A percentile compares a stretch with the other conserved stretches of the same genome.
Conservation (phyloP, 1,140 invertebrate species). For the Bombus vancouverensis region DNA sequence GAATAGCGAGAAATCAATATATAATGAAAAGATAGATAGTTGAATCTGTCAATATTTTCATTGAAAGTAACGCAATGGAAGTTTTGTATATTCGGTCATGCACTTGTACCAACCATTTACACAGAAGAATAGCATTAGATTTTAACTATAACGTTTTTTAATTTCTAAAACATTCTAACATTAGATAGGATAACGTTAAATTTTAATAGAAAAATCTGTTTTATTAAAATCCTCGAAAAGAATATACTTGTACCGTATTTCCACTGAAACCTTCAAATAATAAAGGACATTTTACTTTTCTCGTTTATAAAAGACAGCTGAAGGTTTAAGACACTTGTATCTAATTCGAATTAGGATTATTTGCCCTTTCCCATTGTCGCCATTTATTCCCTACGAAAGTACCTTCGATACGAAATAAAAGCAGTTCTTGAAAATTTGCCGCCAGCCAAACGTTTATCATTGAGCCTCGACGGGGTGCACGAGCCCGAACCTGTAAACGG, state of each 20-base stretch:
- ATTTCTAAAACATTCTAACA: too few species aligned
- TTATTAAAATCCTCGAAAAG: not conserved
- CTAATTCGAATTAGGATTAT: not conserved
- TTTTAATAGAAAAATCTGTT: not conserved
- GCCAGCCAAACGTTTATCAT: not conserved
- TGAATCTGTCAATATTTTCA: not conserved
- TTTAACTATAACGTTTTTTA: too few species aligned
- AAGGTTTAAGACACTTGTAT: not conserved
- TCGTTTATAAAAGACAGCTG: not conserved
- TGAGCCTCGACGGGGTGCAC: not conserved
- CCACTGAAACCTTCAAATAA: too few species aligned
- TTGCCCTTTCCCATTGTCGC: not conserved
- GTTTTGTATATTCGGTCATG: too few species aligned
- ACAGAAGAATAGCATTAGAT: too few species aligned
- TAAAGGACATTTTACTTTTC: too few species aligned
- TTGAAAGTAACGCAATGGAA: too few species aligned
- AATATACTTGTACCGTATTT: too few species aligned
- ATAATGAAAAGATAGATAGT: not conserved
- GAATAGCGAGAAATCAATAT: not conserved
- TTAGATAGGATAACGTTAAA: not conserved
- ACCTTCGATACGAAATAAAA: slow-evolving; percentile 1
- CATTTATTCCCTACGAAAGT: not conserved
- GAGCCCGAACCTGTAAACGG: not conserved
- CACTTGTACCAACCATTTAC: too few species aligned
- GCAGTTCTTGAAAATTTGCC: not conserved